Conservation (phyloP, 2,888 invertebrate species). For the Xanthorhoe designata region DNA sequence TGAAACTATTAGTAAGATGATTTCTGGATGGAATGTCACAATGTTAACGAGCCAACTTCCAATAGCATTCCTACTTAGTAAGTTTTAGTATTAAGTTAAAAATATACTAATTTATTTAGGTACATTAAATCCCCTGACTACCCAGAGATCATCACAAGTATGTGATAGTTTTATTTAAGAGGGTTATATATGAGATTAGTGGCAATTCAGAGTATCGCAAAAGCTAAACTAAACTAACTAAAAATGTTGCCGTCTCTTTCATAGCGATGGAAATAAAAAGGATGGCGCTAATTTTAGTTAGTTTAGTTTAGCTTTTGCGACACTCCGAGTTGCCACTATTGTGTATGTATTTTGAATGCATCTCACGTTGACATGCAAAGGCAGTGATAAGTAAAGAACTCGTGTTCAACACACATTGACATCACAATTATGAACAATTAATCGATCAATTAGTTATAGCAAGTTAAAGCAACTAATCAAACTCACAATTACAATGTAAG, state of each 20-base stretch:
- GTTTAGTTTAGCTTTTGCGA: too few relatives aligned
- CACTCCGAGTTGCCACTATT: too few relatives aligned
- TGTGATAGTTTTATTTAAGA: background rate
- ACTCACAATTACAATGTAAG: slow-evolving; percentile 24
- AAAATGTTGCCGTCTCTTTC: too few relatives aligned
- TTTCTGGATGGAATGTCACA: background rate
- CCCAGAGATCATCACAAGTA: background rate
- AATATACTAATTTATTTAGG: slow-evolving; percentile 8
- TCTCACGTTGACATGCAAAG: too few relatives aligned
- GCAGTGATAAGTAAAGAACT: background rate
- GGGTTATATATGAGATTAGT: background rate
- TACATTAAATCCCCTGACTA: background rate
- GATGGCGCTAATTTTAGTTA: too few relatives aligned
- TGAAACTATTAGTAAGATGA: too few relatives aligned
- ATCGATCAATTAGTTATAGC: slow-evolving; percentile 1
- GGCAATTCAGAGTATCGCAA: too few relatives aligned
- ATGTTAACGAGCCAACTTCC: background rate
- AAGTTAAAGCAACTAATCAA: slow-evolving; percentile 12
- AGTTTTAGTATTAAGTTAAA: slow-evolving; percentile 7
- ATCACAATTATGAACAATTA: background rate
- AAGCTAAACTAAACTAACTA: too few relatives aligned
- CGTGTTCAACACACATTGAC: background rate
- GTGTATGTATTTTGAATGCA: too few relatives aligned
- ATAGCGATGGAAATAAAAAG: too few relatives aligned
- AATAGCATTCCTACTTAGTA: slow-evolving; percentile 13